These are phyloP conservation scores for Tragelaphus eurycerus DNA, from an alignment of 2,797 vertebrate species.

Conservation along the genomic window DNA sequence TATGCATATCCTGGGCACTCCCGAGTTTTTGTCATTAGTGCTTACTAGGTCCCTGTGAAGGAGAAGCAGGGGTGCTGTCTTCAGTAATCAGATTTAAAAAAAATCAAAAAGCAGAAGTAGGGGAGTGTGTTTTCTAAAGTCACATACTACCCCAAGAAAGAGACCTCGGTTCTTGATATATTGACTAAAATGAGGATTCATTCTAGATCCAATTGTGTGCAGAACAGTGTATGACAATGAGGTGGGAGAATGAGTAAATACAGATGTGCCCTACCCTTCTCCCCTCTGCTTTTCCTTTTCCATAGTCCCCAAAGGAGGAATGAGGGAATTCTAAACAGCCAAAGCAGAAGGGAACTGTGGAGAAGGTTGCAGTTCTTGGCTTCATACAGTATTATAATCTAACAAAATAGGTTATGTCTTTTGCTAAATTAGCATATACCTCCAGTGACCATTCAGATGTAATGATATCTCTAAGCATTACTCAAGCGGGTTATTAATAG, in stretches of 20 bases:
- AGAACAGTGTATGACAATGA: background rate
- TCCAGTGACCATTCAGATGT: background rate
- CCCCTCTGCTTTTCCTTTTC: background rate
- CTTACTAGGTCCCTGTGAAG: slow-evolving; percentile 1
- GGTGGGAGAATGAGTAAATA: background rate
- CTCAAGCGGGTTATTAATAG: background rate
- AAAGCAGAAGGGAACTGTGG: background rate
- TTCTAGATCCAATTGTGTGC: background rate
- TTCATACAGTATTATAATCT: background rate
- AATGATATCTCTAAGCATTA: background rate
- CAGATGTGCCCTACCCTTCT: background rate
- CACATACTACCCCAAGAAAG: background rate
- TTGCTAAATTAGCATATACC: background rate
- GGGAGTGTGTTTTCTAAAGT: background rate
- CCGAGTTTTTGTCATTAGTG: slow-evolving; percentile 15
- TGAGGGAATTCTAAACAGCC: background rate
- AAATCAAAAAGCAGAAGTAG: background rate
- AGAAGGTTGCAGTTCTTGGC: background rate
- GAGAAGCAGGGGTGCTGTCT: background rate
- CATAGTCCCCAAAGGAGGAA: background rate
- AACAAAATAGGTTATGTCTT: background rate
- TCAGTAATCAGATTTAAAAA: background rate
- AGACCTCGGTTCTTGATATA: background rate
- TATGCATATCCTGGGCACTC: background rate
- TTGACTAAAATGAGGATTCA: background rate